Percentiles rank a stretch among this genome's conserved stretches.
Conservation (phyloP, 2,888 invertebrate species). For the Cephus pulcher region DNA sequence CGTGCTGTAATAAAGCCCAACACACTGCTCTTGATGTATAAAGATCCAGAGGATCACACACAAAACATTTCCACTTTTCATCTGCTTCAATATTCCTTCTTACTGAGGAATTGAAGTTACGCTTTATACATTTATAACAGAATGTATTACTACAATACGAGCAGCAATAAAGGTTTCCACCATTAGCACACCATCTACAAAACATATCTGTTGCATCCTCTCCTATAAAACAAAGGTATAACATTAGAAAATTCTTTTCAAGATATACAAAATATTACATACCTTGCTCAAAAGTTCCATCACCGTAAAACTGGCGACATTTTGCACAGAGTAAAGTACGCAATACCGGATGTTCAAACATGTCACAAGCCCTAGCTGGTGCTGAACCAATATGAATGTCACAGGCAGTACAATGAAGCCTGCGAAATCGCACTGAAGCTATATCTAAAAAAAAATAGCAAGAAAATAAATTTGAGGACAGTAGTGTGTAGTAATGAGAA, state of each 20-base stretch:
- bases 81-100: conserved; percentile 79
- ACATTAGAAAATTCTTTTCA: neutral
- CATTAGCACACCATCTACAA: conserved; percentile 88
- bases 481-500: neutral
- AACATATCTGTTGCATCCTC: conserved; percentile 87
- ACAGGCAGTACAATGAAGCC: conserved; percentile 81
- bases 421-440: conserved; percentile 71
- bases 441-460: conserved; percentile 69
- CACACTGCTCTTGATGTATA: conserved; percentile 77
- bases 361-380: conserved; percentile 72
- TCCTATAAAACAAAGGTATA: conserved; percentile 55
- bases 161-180: conserved; percentile 82
- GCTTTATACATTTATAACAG: conserved; percentile 79
- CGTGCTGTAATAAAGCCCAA: conserved; percentile 72
- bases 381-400: conserved; percentile 81
- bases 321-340: conserved; percentile 78
- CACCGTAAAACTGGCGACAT: conserved; percentile 83
- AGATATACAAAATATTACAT: conserved; percentile 5
- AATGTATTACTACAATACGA: conserved; percentile 72
- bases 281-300: conserved; percentile 84
- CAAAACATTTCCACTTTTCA: conserved; percentile 86
- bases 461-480: conserved; percentile 8
- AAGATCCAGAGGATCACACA: conserved; percentile 76
- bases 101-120: conserved; percentile 76
- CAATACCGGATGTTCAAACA: conserved; percentile 80